A percentile compares a stretch with the other conserved stretches of the same genome.
phyloP scores from a whole-genome alignment of 2,797 vertebrate species.

The Sebastes oblongus region DNA sequence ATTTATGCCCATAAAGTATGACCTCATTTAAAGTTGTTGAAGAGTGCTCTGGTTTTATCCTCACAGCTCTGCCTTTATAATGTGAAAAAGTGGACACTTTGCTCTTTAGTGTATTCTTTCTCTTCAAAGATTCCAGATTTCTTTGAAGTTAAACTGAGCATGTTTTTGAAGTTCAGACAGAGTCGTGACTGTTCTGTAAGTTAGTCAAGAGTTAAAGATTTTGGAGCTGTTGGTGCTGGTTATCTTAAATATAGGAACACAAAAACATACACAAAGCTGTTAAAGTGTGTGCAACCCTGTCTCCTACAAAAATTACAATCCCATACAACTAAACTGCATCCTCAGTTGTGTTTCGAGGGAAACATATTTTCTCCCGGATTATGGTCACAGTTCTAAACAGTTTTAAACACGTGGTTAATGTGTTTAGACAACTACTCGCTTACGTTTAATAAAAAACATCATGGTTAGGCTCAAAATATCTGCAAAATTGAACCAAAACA shows the following conservation, averaged over 20 bases:
- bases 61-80: background rate
- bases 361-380: no score
- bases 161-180: background rate
- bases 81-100: background rate
- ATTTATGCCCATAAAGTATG: background rate
- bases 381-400: no score
- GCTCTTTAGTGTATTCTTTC: constrained; percentile 7
- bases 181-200: background rate
- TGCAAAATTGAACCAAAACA: no score
- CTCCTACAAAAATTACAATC: no score
- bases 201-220: background rate
- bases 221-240: background rate
- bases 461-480: no score
- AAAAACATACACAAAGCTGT: background rate
- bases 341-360: no score
- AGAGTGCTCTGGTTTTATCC: background rate
- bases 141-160: background rate
- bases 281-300: background rate
- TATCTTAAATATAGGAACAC: background rate
- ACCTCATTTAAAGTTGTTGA: background rate
- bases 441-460: no score
- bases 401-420: no score
- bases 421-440: no score
- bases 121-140: background rate
- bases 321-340: no score